Percentiles rank a stretch among this genome's conserved stretches.
phyloP scores from a whole-genome alignment of 2,888 invertebrate species.

The Bursaphelenchus okinawaensis region DNA sequence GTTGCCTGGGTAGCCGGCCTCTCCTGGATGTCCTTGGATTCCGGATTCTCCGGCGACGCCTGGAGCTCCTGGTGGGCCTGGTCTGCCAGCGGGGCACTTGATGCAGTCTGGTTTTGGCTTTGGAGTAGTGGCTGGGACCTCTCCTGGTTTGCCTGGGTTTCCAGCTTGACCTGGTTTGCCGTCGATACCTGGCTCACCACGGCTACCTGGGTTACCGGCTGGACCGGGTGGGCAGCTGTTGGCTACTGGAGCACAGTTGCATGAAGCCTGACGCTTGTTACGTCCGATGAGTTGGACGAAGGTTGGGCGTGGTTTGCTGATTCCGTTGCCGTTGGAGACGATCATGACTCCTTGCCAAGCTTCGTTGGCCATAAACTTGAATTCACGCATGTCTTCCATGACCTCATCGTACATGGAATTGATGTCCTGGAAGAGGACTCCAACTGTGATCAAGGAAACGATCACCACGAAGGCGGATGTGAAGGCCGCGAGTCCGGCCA shows the following conservation, averaged over 20 bases:
- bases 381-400: constrained; percentile 3
- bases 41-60: constrained; percentile 4
- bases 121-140: neutral
- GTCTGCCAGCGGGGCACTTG: constrained; percentile 13
- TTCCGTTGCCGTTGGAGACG: neutral
- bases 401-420: constrained; percentile 1
- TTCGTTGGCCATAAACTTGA: constrained; percentile 1
- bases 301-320: neutral
- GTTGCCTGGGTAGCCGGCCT: constrained; percentile 33
- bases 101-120: constrained; percentile 9
- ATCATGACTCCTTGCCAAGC: constrained; percentile 2
- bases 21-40: neutral
- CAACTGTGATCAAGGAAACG: constrained; percentile 1
- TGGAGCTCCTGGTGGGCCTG: neutral
- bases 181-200: neutral
- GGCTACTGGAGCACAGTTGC: neutral
- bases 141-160: constrained; percentile 1
- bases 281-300: neutral
- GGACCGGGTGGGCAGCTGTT: neutral
- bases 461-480: neutral
- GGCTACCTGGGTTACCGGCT: neutral
- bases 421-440: constrained; percentile 3
- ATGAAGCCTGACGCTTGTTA: neutral
- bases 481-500: neutral
- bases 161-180: neutral